Conservation (phyloP, 2,888 invertebrate species). For the Anaspis maculata region DNA sequence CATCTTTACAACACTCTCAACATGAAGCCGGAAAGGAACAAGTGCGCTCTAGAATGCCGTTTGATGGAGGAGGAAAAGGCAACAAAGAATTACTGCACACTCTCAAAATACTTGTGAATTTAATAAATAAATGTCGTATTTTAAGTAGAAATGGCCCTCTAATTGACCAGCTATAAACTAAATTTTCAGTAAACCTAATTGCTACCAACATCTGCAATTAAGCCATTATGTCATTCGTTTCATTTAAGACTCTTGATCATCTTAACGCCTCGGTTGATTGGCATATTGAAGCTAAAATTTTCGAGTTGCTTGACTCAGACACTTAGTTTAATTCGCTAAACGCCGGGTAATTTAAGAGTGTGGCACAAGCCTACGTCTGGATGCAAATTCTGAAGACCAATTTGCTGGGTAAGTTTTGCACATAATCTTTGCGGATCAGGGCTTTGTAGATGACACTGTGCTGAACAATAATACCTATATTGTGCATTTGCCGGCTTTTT, state of each 20-base stretch:
- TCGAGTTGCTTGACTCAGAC: no score
- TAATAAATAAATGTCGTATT: constrained; percentile 5
- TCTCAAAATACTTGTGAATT: constrained; percentile 48
- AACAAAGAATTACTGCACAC: constrained; percentile 48
- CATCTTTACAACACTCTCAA: constrained; percentile 69
- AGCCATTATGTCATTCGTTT: constrained; percentile 10
- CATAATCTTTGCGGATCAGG: no score
- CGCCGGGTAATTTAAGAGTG: no score
- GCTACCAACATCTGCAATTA: no score
- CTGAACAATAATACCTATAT: no score
- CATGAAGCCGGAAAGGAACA: constrained; percentile 64
- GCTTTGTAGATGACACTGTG: no score
- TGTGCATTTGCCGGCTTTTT: no score
- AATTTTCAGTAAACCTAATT: no score
- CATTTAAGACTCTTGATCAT: constrained; percentile 3
- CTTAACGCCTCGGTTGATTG: neutral
- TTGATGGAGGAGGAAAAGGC: constrained; percentile 67
- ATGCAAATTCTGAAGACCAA: no score
- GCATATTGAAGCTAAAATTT: neutral
- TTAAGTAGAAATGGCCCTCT: neutral
- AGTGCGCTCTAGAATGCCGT: constrained; percentile 72
- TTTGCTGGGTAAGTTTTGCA: no score
- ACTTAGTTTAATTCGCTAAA: no score
- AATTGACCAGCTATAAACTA: neutral
- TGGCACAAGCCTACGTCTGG: no score